Evolutionary conservation across 2,797 vertebrate species (phyloP).

Genomic region (Remorina albescens): DNA sequence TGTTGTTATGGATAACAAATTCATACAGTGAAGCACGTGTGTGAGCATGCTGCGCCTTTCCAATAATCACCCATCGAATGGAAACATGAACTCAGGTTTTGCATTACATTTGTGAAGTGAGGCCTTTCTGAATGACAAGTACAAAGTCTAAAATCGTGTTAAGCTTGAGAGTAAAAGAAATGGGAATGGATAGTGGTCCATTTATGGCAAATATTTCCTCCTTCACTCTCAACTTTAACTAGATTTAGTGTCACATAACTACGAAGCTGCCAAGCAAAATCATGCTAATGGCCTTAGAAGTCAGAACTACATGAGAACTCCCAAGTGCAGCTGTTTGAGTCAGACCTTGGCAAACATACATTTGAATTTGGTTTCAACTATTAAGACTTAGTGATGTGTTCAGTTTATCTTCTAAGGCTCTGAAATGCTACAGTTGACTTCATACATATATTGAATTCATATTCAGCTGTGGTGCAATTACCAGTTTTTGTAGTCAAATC

Average conservation of each 20-base stretch:
- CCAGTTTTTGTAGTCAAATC: neutral
- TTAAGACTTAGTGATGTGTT: slow-evolving; percentile 52
- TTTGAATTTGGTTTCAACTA: slow-evolving; percentile 64
- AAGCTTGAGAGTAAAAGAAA: slow-evolving; percentile 43
- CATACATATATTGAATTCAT: slow-evolving; percentile 1
- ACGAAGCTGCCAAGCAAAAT: slow-evolving; percentile 72
- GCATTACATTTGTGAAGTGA: slow-evolving; percentile 29
- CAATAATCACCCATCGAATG: slow-evolving; percentile 27
- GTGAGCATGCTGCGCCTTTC: slow-evolving; percentile 41
- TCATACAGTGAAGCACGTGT: slow-evolving; percentile 50
- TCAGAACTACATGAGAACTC: slow-evolving; percentile 67
- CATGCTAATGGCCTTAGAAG: slow-evolving; percentile 68
- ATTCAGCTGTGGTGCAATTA: slow-evolving; percentile 12
- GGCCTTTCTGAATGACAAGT: slow-evolving; percentile 35
- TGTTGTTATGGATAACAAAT: slow-evolving; percentile 78
- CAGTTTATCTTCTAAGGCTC: slow-evolving; percentile 57
- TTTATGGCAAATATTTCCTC: slow-evolving; percentile 64
- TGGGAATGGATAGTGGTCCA: slow-evolving; percentile 42
- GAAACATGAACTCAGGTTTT: slow-evolving; percentile 34
- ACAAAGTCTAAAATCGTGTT: slow-evolving; percentile 33
- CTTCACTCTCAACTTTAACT: slow-evolving; percentile 61
- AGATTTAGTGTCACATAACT: slow-evolving; percentile 73
- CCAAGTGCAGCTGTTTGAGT: slow-evolving; percentile 69
- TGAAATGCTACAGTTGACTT: slow-evolving; percentile 29
- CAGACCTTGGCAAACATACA: slow-evolving; percentile 64